Base-by-base conservation (phyloP, 1,140 invertebrate genomes). In the Leptopilina boulardi region DNA sequence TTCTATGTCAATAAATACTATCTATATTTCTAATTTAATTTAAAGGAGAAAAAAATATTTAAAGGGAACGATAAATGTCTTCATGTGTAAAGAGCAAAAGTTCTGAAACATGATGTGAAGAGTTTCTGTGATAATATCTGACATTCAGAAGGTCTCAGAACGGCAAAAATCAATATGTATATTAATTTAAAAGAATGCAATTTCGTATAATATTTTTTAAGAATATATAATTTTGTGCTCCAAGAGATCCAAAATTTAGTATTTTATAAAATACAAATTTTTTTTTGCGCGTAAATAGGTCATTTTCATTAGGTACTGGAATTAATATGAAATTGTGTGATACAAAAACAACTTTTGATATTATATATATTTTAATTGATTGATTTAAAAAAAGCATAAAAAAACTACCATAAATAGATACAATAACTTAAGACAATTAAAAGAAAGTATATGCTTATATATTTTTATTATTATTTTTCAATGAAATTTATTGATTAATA, bases 161-260 rank as follows among this genome's bases (percentile, higher is more conserved):
- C 86, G 88, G 89, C 88, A 90, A 89, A 88, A 86, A 89, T 89
- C 86, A 84, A 83, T 86, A 85, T n/a, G n/a, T n/a, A n/a, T 79
- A 74, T 79, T 84, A 6, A 59, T 3, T 11, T 83, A 78, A 84
- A 80, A 78, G 83, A 84, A 83, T 80, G 79, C 76, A 84, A 85
- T 79, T 85, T 77, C 78, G 75, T 85, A 77, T 75, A 82, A 76
- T 82, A 79, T 87, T 81, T 88, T 87, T 85, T 82, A 82, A 86
- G 80, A 87, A 84, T 83, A 80, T 85, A 83, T 77, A 81, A 82
- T 87, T 88, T 79, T 83, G 83, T 83, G 83, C 80, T 74, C 83
- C 23, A 30, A 30, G 23, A 30, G 11, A 44, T 8, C 6, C 3
- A 18, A 18, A 51, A 51, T n/a, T 51, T 15, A 51, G 8, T 18